Conservation (phyloP, 92 coral and sea anemone genomes). For the Desmophyllum pertusum region DNA sequence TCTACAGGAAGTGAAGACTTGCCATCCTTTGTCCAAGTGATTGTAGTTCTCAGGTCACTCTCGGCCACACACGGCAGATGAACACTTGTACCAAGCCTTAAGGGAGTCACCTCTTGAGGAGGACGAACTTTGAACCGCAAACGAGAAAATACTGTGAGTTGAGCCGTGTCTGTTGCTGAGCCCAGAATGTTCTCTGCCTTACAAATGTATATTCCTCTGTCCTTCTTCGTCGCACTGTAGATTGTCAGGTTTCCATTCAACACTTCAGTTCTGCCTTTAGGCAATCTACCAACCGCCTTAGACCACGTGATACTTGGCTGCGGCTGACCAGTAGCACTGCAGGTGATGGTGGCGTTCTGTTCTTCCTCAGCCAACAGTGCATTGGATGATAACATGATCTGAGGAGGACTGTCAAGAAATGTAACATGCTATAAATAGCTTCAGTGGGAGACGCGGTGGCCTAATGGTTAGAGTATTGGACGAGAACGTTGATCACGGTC, state of each 20-base stretch:
- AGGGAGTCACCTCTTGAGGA: not conserved
- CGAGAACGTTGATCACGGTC: too few relatives aligned
- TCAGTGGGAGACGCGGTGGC: too few relatives aligned
- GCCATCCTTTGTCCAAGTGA: constrained; percentile 8
- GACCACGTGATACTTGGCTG: constrained; percentile 49
- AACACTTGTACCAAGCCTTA: not conserved
- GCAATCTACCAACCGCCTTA: constrained; percentile 29
- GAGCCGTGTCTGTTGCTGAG: constrained; percentile 17
- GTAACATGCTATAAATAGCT: too few relatives aligned
- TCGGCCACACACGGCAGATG: constrained; percentile 1
- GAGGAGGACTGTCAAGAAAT: constrained; percentile 30
- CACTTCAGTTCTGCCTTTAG: constrained; percentile 14
- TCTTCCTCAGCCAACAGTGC: constrained; percentile 32
- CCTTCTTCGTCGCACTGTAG: constrained; percentile 6
- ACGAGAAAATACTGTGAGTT: constrained; percentile 13
- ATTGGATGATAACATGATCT: not conserved
- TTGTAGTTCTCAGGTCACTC: not conserved
- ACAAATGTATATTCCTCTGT: constrained; percentile 35
- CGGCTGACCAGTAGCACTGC: constrained; percentile 41
- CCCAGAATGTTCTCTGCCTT: constrained; percentile 28
- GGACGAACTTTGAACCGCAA: constrained; percentile 34
- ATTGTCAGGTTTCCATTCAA: constrained; percentile 23
- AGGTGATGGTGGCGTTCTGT: constrained; percentile 21
- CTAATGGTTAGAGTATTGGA: too few relatives aligned
- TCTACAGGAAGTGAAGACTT: not conserved